Evolutionary conservation across 2,113 vertebrate genomes (phyloP).

Genomic region (Podarcis muralis): DNA sequence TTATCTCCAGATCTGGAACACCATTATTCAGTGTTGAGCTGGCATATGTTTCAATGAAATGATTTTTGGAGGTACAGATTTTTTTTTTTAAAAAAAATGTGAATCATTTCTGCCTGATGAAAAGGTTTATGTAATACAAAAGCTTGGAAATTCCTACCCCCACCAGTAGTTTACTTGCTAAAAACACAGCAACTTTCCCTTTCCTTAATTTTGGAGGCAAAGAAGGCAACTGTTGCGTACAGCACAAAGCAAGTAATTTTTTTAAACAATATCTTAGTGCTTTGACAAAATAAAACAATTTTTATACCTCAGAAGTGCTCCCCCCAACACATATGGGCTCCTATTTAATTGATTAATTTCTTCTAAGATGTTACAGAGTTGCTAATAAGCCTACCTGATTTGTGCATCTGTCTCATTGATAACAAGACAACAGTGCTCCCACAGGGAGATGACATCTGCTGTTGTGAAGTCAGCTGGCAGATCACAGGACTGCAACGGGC

Average conservation of each 20-base stretch:
- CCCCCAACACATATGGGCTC: neutral
- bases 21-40: neutral
- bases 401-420: conserved; percentile 36
- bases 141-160: neutral
- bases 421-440: conserved; percentile 46
- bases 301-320: conserved; percentile 5
- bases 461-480: conserved; percentile 65
- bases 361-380: conserved; percentile 60
- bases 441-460: conserved; percentile 50
- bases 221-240: neutral
- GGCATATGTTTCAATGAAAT: neutral
- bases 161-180: neutral
- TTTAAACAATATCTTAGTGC: neutral
- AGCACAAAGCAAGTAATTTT: neutral
- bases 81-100: neutral
- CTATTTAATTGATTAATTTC: conserved; percentile 16
- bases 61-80: neutral
- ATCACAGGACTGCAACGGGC: conserved; percentile 35
- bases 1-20: neutral
- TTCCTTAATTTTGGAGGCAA: neutral
- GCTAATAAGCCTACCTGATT: conserved; percentile 47
- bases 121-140: neutral
- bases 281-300: conserved; percentile 5
- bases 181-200: neutral
- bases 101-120: neutral